A percentile compares a stretch with the other conserved stretches of the same genome.
Evolutionary conservation across 2,797 vertebrate species (phyloP).

Genomic region (Masticophis lateralis): DNA sequence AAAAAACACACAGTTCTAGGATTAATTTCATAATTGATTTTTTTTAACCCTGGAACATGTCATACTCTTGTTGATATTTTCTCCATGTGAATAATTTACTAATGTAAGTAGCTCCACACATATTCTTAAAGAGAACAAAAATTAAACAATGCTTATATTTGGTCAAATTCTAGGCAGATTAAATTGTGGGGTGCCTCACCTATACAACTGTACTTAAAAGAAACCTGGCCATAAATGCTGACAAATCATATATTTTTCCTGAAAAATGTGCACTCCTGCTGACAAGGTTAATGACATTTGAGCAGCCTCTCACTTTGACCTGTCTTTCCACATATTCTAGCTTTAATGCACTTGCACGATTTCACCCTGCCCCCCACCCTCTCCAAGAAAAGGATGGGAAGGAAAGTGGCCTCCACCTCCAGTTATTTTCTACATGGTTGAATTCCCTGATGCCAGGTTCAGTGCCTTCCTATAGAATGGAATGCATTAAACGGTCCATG

Average conservation of each 20-base stretch:
- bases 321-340: constrained; percentile 43
- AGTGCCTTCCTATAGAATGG: constrained; percentile 14
- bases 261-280: constrained; percentile 40
- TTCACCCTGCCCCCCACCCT: constrained; percentile 15
- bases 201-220: not conserved
- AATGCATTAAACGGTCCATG: constrained; percentile 32
- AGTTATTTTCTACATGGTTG: constrained; percentile 47
- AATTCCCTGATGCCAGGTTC: constrained; percentile 31
- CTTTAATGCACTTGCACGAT: constrained; percentile 40
- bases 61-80: not conserved
- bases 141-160: not conserved
- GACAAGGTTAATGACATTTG: constrained; percentile 53
- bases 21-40: not conserved
- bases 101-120: accelerated
- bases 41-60: not conserved
- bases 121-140: not conserved
- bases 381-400: constrained; percentile 5
- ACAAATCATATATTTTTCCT: constrained; percentile 36
- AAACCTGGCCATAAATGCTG: constrained; percentile 29
- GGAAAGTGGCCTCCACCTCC: constrained; percentile 42
- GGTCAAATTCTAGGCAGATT: accelerated
- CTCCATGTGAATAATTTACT: not conserved
- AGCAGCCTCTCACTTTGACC: constrained; percentile 51
- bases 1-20: accelerated
- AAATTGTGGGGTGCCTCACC: not conserved